Evolutionary conservation across 2,797 vertebrate genomes (phyloP), one percentile per base, ranked within the genome.

Genomic region (Pipistrellus pipistrellus): DNA sequence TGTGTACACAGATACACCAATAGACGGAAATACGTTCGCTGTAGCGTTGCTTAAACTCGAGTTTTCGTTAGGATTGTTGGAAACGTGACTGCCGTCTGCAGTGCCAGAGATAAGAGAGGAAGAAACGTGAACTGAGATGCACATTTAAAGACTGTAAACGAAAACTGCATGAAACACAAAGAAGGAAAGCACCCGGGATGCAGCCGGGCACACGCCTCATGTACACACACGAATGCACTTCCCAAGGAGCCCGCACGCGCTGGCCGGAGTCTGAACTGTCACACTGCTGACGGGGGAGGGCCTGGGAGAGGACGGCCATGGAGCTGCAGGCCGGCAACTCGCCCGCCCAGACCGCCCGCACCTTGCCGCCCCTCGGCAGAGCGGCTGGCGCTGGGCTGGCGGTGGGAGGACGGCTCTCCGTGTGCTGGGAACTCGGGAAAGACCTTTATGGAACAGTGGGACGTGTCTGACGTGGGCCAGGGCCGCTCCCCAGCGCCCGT

Each of bases 11-110:
- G 91, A 0, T 97, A 98, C 97, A 96, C 97, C 95, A 83, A 95
- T 97, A 98, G 98, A 98, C 98, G 98, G 91, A 96, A 96, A 98
- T 97, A 98, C 98, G 97, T 89, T 98, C 71, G 97, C 96, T 95
- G 73, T 96, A 98, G 98, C 91, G 93, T 95, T 96, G 97, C 94
- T 97, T 96, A 95, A 96, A 90, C 46, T 92, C 73, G 94, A 88
- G 80, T 91, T 95, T 98, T 97, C 85, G 97, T 3, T 17, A 97
- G 75, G 98, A 78, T 69, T 96, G 95, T 93, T 96, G 84, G 94
- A 97, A 98, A 97, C 93, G 85, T 93, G 94, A 95, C 98, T 98
- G 98, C 98, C 92, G 80, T 96, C 97, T 89, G 95, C 91, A 6
- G 38, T 94, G 97, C 96, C 97, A 96, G 90, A 95, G 97, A 96